A percentile compares a stretch with the other conserved stretches of the same genome.
These are phyloP conservation scores for Periparus ater DNA, from an alignment of 2,797 vertebrate genomes.

Conservation along the genomic window DNA sequence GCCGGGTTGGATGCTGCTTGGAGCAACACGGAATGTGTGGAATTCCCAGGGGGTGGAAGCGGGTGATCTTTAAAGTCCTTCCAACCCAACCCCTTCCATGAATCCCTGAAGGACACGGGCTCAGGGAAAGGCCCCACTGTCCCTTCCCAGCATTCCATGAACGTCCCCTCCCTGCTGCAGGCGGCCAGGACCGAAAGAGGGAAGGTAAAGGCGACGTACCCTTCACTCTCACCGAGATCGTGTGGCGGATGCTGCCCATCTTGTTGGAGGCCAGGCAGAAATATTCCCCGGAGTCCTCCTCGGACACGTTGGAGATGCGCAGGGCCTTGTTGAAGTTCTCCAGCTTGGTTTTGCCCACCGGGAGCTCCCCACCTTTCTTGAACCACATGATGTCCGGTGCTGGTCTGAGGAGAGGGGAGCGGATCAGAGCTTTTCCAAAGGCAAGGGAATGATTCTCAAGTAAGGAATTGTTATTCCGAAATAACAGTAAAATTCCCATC, in stretches of 20 bases:
- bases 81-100: neutral
- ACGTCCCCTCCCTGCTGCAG: neutral
- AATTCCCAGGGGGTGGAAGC: neutral
- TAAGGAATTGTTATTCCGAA: neutral
- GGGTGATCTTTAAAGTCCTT: fast-evolving
- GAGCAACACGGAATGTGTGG: neutral
- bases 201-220: conserved; percentile 83
- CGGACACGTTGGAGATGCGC: conserved; percentile 87
- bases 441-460: neutral
- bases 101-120: neutral
- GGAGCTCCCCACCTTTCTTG: conserved; percentile 93
- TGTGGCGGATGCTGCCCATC: conserved; percentile 91
- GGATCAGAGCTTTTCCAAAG: neutral
- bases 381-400: conserved; percentile 92
- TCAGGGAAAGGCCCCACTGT: fast-evolving
- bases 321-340: conserved; percentile 94
- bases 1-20: fast-evolving
- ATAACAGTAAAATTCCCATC: fast-evolving
- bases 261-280: conserved; percentile 94
- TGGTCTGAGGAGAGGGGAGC: conserved; percentile 65
- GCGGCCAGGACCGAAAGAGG: neutral
- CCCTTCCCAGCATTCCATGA: neutral
- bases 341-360: conserved; percentile 83
- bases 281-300: conserved; percentile 94
- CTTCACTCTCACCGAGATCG: conserved; percentile 94